A percentile compares a stretch with the other conserved stretches of the same genome.
These are phyloP conservation scores for Lithophane ornitopus DNA, from an alignment of 2,888 invertebrate genomes.

Conservation along the genomic window DNA sequence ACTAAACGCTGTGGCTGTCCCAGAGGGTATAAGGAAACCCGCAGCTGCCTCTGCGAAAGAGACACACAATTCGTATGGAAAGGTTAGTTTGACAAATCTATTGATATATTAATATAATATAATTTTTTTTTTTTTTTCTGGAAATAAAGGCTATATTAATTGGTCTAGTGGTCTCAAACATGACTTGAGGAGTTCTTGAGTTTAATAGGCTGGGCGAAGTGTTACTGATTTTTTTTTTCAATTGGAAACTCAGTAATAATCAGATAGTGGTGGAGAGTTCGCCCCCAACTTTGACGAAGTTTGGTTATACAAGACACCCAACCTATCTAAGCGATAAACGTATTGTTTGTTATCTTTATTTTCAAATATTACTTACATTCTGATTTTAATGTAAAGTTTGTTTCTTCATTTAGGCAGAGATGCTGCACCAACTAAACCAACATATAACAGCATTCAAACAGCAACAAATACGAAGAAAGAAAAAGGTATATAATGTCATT, in stretches of 20 bases:
- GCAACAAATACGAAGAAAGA: background rate
- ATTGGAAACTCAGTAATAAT: background rate
- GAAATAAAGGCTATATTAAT: no score
- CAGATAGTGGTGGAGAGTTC: background rate
- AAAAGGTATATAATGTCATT: background rate
- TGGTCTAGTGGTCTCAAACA: background rate
- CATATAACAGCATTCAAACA: background rate
- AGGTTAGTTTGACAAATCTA: constrained; percentile 24
- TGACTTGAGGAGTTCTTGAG: background rate
- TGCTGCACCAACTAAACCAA: background rate
- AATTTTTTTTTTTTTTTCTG: no score
- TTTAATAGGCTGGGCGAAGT: background rate
- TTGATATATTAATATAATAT: no score
- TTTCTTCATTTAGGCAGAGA: background rate
- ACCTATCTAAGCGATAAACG: background rate
- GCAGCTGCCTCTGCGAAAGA: constrained; percentile 35
- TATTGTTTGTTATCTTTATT: background rate
- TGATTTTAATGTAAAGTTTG: background rate
- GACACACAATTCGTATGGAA: background rate
- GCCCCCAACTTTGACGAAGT: background rate
- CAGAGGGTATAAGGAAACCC: constrained; percentile 33
- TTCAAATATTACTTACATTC: background rate
- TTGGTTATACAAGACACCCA: background rate
- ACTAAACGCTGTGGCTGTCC: constrained; percentile 40
- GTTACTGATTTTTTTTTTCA: background rate